A percentile compares a stretch with the other conserved stretches of the same genome.
phyloP scores from a whole-genome alignment of 2,888 invertebrate genomes.

The Limnephilus auricula region DNA sequence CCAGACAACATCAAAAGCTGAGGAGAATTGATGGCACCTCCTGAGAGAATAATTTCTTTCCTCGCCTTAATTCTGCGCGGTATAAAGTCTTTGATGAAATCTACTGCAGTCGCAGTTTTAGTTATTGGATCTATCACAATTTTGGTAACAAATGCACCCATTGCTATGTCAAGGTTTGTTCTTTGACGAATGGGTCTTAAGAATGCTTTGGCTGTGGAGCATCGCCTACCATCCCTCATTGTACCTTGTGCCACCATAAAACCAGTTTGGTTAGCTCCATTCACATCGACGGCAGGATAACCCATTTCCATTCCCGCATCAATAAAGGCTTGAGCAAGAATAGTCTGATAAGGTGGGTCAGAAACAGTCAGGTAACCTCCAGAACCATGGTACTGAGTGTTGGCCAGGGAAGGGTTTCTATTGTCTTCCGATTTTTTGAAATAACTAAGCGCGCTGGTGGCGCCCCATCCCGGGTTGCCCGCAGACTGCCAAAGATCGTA shows the following conservation, averaged over 20 bases:
- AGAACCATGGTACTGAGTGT: constrained; percentile 70
- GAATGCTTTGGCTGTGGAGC: constrained; percentile 78
- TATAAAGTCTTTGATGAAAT: constrained; percentile 68
- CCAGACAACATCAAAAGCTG: constrained; percentile 76
- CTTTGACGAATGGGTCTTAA: constrained; percentile 70
- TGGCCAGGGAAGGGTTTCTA: constrained; percentile 60
- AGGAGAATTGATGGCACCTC: constrained; percentile 74
- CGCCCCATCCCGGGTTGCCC: constrained; percentile 79
- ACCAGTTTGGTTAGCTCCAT: constrained; percentile 74
- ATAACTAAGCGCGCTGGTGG: constrained; percentile 73
- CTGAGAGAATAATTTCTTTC: constrained; percentile 75
- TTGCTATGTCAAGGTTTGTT: constrained; percentile 69
- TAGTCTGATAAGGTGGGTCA: constrained; percentile 69
- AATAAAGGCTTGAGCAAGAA: constrained; percentile 71
- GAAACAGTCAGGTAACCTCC: constrained; percentile 74
- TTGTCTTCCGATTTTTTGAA: constrained; percentile 75
- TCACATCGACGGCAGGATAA: constrained; percentile 71
- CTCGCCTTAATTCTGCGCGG: constrained; percentile 68
- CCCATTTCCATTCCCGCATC: constrained; percentile 75
- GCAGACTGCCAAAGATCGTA: constrained; percentile 77
- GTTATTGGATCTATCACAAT: constrained; percentile 74
- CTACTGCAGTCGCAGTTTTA: constrained; percentile 70
- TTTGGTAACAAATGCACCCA: constrained; percentile 72
- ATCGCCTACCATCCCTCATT: constrained; percentile 74
- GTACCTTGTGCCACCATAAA: constrained; percentile 73